Conservation (phyloP, 1,140 invertebrate species). For the Atopsyche davidsoni region DNA sequence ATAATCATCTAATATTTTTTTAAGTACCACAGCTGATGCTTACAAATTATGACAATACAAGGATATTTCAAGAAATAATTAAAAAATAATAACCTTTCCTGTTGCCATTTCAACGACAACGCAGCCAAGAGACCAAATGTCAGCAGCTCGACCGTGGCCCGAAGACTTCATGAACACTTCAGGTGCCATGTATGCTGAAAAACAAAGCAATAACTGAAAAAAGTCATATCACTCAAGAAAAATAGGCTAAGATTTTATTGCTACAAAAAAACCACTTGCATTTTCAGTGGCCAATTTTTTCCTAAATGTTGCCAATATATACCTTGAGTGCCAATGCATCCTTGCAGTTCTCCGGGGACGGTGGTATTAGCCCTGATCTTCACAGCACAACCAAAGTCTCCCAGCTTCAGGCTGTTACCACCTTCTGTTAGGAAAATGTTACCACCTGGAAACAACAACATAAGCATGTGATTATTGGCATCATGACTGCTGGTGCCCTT, state of each 20-base stretch:
- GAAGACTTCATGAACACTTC: slow-evolving; percentile 81
- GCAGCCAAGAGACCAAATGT: slow-evolving; percentile 88
- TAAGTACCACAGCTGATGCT: too few species aligned
- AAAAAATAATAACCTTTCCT: slow-evolving; percentile 58
- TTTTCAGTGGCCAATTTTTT: background rate
- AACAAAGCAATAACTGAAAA: slow-evolving; percentile 10
- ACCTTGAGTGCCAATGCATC: slow-evolving; percentile 84
- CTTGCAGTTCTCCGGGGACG: slow-evolving; percentile 77
- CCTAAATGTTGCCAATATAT: too few species aligned
- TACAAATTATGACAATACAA: too few species aligned
- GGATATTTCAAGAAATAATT: slow-evolving; percentile 1
- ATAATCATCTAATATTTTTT: too few species aligned
- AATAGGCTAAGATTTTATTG: background rate
- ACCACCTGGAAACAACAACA: slow-evolving; percentile 53
- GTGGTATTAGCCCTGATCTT: slow-evolving; percentile 82
- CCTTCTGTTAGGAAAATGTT: slow-evolving; percentile 84
- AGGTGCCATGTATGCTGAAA: slow-evolving; percentile 80
- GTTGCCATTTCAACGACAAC: slow-evolving; percentile 86
- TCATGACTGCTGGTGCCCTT: too few species aligned
- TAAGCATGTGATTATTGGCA: too few species aligned
- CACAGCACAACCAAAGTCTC: slow-evolving; percentile 84
- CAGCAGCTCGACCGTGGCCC: slow-evolving; percentile 80
- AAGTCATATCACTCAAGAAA: background rate
- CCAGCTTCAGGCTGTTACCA: slow-evolving; percentile 78
- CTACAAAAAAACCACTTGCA: slow-evolving; percentile 8